Evolutionary conservation across 1,140 invertebrate species (phyloP).

Genomic region (Samia ricini): DNA sequence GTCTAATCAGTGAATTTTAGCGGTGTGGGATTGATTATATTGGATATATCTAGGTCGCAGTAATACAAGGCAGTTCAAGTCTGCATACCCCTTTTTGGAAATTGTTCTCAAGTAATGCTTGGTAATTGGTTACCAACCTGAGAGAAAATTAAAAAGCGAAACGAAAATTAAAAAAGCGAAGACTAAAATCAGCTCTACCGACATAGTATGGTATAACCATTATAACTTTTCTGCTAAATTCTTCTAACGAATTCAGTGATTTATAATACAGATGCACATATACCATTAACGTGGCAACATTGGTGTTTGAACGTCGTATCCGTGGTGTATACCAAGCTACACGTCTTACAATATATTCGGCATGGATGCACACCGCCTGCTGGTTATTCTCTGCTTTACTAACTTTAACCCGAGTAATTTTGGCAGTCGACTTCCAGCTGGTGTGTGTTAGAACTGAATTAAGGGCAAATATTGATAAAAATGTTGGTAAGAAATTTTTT

Average conservation of each 20-base stretch:
- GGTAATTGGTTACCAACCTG: too few relatives aligned
- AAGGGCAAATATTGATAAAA: slow-evolving; percentile 48
- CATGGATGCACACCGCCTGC: slow-evolving; percentile 67
- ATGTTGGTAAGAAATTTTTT: slow-evolving; percentile 44
- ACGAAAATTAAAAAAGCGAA: too few relatives aligned
- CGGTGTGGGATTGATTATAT: too few relatives aligned
- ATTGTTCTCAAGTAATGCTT: too few relatives aligned
- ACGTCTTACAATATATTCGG: slow-evolving; percentile 50
- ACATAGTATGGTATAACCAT: too few relatives aligned
- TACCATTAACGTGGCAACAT: slow-evolving; percentile 56
- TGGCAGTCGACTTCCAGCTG: slow-evolving; percentile 67
- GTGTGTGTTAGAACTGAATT: slow-evolving; percentile 54
- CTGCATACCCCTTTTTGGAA: too few relatives aligned
- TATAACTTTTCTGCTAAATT: too few relatives aligned
- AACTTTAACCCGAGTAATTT: slow-evolving; percentile 44
- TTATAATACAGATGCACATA: slow-evolving; percentile 46
- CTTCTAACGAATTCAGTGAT: background rate
- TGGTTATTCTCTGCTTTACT: slow-evolving; percentile 59
- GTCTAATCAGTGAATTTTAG: too few relatives aligned
- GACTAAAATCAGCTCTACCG: too few relatives aligned
- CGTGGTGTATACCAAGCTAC: slow-evolving; percentile 64
- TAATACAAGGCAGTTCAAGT: too few relatives aligned
- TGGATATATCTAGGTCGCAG: too few relatives aligned
- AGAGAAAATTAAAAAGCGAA: too few relatives aligned
- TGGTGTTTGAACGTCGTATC: slow-evolving; percentile 56